phyloP scores from a whole-genome alignment of 2,888 invertebrate genomes.

The Aleiodes alternator region DNA sequence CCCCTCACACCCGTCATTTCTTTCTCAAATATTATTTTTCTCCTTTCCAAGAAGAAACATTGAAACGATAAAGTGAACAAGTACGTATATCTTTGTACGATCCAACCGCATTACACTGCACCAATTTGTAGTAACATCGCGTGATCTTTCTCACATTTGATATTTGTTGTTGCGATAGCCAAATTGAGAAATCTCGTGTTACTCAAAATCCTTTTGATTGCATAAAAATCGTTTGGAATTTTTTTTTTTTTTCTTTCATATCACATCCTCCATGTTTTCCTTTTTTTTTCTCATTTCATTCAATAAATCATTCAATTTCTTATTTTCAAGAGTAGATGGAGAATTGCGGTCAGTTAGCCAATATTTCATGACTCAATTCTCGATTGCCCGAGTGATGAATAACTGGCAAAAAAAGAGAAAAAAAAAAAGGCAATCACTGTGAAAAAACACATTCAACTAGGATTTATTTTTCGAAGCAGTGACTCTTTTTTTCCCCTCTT shows the following conservation, averaged over 20 bases:
- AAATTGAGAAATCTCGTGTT: slow-evolving; percentile 50
- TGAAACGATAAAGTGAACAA: slow-evolving; percentile 13
- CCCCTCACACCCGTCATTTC: neutral
- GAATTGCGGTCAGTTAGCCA: neutral
- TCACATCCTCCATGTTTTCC: neutral
- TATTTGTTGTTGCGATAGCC: slow-evolving; percentile 21
- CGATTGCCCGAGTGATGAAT: neutral
- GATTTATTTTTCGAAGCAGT: neutral
- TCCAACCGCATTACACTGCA: slow-evolving; percentile 39
- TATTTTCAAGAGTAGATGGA: neutral
- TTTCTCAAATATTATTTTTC: neutral
- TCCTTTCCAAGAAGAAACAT: slow-evolving; percentile 8
- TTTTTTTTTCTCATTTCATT: neutral
- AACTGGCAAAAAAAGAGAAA: neutral
- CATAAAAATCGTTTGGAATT: slow-evolving; percentile 42
- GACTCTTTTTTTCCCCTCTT: neutral
- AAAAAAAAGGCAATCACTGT: slow-evolving; percentile 2
- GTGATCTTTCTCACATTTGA: slow-evolving; percentile 36
- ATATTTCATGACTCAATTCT: slow-evolving; percentile 19
- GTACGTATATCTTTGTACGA: slow-evolving; percentile 38
- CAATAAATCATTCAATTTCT: slow-evolving; percentile 11
- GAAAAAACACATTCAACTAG: neutral
- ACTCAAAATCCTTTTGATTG: slow-evolving; percentile 33
- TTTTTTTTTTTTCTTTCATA: neutral
- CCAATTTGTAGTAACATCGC: slow-evolving; percentile 36